phyloP scores from a whole-genome alignment of 2,888 invertebrate species.

The Drosophila anomalata region DNA sequence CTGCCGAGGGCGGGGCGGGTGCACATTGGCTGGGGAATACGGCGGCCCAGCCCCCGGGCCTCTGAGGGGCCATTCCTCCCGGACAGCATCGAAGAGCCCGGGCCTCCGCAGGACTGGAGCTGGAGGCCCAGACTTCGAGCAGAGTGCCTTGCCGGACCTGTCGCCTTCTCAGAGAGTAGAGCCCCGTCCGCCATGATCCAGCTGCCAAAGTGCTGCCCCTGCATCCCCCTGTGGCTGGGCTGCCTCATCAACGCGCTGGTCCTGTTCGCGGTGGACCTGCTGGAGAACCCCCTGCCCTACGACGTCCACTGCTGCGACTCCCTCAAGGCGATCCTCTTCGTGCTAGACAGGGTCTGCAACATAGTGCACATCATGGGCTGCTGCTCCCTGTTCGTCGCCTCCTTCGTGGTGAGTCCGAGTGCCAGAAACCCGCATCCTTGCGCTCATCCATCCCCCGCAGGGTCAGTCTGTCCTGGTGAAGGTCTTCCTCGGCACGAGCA shows the following conservation, averaged over 20 bases:
- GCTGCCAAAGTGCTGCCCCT: slow-evolving; percentile 27
- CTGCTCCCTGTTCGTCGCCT: slow-evolving; percentile 4
- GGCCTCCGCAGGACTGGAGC: not conserved
- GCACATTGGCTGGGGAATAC: slow-evolving; percentile 56
- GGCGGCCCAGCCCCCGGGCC: not conserved
- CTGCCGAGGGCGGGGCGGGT: not conserved
- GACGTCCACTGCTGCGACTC: not conserved
- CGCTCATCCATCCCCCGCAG: slow-evolving; percentile 6
- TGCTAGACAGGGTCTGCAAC: not conserved
- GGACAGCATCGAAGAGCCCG: too few relatives aligned
- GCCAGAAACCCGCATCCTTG: too few relatives aligned
- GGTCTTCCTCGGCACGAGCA: slow-evolving; percentile 17
- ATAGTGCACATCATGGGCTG: slow-evolving; percentile 16
- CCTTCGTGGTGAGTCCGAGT: slow-evolving; percentile 10
- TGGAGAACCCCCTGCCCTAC: slow-evolving; percentile 6
- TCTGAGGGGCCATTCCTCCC: not conserved
- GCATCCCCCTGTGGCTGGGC: slow-evolving; percentile 14
- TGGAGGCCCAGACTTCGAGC: not conserved
- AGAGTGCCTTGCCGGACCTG: not conserved
- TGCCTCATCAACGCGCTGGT: slow-evolving; percentile 35
- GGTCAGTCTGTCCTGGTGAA: slow-evolving; percentile 13
- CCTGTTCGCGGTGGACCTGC: slow-evolving; percentile 25
- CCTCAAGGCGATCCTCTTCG: not conserved
- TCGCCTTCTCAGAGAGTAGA: not conserved
- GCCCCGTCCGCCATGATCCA: not conserved